These are phyloP conservation scores for Ernsta delagoae DNA, from an alignment of 2,888 invertebrate genomes.

Conservation along the genomic window DNA sequence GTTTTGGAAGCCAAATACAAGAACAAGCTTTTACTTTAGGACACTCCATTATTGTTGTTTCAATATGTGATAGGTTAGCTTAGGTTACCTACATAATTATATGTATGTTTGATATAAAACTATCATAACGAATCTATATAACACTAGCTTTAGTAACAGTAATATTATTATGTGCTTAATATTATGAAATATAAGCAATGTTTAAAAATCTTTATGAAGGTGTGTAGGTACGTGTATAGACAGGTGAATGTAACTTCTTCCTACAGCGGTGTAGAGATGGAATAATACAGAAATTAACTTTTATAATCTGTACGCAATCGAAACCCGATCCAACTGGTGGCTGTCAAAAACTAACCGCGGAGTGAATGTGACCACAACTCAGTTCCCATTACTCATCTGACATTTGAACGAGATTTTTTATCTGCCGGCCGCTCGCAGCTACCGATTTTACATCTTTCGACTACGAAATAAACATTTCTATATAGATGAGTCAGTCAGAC, in stretches of 20 bases:
- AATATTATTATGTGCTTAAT: too few species aligned
- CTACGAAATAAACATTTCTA: constrained; percentile 22
- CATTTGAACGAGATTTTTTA: constrained; percentile 39
- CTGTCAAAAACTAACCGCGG: constrained; percentile 39
- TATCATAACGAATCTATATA: too few species aligned
- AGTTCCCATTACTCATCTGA: constrained; percentile 41
- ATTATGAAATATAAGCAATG: too few species aligned
- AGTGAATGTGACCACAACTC: constrained; percentile 35
- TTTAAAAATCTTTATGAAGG: too few species aligned
- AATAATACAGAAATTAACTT: constrained; percentile 31
- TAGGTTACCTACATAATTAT: too few species aligned
- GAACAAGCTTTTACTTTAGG: too few species aligned
- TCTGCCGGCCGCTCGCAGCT: constrained; percentile 24
- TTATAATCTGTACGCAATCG: constrained; percentile 27
- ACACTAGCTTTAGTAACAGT: too few species aligned
- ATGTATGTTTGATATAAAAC: too few species aligned
- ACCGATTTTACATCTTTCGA: constrained; percentile 8
- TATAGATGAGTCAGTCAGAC: constrained; percentile 14
- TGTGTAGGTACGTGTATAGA: not conserved
- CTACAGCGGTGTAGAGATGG: not conserved
- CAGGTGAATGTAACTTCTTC: constrained; percentile 1
- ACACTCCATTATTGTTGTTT: too few species aligned
- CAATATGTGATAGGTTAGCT: too few species aligned
- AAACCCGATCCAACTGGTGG: constrained; percentile 34
- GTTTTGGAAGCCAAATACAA: too few species aligned